A percentile compares a stretch with the other conserved stretches of the same genome.
phyloP scores from a whole-genome alignment of 2,888 invertebrate genomes.

The Melinaea marsaeus region DNA sequence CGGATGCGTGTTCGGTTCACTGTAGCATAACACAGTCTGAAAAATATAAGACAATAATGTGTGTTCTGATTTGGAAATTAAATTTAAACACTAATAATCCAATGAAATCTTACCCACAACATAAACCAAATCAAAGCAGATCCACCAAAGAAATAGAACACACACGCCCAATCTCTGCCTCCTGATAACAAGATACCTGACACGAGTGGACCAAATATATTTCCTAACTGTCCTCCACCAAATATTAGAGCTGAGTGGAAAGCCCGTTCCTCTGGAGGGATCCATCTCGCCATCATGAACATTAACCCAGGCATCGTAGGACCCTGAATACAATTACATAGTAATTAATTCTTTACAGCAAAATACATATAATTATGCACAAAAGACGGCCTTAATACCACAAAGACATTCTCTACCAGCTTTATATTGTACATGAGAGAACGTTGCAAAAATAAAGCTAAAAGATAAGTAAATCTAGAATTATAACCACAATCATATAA shows the following conservation, averaged over 20 bases:
- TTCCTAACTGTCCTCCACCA: slow-evolving; percentile 63
- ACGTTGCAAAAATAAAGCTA: too few species aligned
- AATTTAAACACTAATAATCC: neutral
- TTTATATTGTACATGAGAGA: too few species aligned
- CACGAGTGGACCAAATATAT: slow-evolving; percentile 50
- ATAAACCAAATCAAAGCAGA: slow-evolving; percentile 59
- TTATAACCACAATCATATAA: too few species aligned
- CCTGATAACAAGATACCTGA: slow-evolving; percentile 49
- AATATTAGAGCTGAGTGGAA: slow-evolving; percentile 64
- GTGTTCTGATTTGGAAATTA: neutral
- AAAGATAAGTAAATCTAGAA: too few species aligned
- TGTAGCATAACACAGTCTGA: slow-evolving; percentile 44
- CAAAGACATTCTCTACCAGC: too few species aligned
- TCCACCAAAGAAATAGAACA: slow-evolving; percentile 65
- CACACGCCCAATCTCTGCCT: slow-evolving; percentile 56
- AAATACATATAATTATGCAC: neutral
- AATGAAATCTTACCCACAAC: slow-evolving; percentile 42
- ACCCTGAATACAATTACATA: slow-evolving; percentile 53
- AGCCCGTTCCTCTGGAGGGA: slow-evolving; percentile 64
- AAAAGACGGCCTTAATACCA: too few species aligned
- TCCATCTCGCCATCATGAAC: slow-evolving; percentile 68
- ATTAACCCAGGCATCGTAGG: slow-evolving; percentile 78
- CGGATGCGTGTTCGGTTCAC: slow-evolving; percentile 49
- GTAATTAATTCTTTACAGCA: neutral
- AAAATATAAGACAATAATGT: slow-evolving; percentile 18